Evolutionary conservation across 2,888 invertebrate species (phyloP), one percentile per base, ranked within the genome.

Genomic region (Chymomyza amoena): DNA sequence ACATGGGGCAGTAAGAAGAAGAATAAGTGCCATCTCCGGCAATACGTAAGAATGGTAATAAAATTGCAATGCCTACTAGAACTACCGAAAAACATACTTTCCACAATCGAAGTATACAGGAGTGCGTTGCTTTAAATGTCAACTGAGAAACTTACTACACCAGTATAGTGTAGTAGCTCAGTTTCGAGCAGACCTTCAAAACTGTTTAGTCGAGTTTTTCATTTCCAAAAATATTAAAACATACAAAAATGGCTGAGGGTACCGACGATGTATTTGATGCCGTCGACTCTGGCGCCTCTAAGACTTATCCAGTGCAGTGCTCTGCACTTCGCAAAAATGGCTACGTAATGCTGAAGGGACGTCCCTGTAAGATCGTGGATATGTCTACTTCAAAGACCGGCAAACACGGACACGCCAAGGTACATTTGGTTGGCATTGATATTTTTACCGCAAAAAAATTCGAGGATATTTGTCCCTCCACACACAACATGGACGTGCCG

Each of bases 371-470:
- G 94, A 99, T 99, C 90, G 99, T 99, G 73, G 99, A 99, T 93
- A 99, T 99, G 99, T 98, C 98, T 82, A 99, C 99, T 89, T 99
- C 99, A 64, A 99, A 99, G 94, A 99, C 99, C 90, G 99, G 99
- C 89, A 99, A 99, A 93, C 99, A 99, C 93, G 99, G 99, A 82
- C 99, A 99, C 93, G 99, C 99, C 91, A 99, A 99, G 94, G 98
- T 99, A 81, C 98, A 98, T 93, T 93, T 98, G 92, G 97, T 98
- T 88, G 98, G 97, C 88, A 94, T 98, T 87, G 98, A 98, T 92
- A 97, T 98, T 92, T 98, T 98, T 93, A 93, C 93, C 78, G 94
- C 94, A 81, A 94, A 94, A 89, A 94, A 94, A 93, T 94, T 98
- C 92, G 99, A 99, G 94, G 99, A 99, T 95, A 99, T 99, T 89